phyloP scores from a whole-genome alignment of 2,113 vertebrate species.

The Himantopus leucocephalus region DNA sequence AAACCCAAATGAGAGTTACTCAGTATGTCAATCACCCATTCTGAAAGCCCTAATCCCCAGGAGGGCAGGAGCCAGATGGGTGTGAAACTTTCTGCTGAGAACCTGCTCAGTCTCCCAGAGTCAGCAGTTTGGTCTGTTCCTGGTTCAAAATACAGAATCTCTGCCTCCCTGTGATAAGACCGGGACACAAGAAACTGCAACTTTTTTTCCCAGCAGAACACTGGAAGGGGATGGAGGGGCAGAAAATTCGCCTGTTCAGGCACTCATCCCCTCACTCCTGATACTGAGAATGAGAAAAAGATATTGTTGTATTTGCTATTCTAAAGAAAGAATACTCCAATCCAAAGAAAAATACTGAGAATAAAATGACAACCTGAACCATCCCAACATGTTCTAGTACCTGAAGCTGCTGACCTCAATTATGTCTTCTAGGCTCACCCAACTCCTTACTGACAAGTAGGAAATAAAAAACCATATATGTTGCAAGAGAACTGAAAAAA shows the following conservation, averaged over 20 bases:
- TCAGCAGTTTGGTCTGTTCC: background rate
- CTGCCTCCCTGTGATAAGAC: background rate
- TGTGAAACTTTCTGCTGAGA: background rate
- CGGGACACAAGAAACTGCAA: background rate
- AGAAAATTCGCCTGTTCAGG: background rate
- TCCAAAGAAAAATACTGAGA: background rate
- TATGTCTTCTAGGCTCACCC: background rate
- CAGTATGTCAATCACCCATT: background rate
- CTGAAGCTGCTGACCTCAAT: background rate
- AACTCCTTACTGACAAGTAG: background rate
- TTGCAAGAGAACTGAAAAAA: background rate
- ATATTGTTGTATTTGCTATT: background rate
- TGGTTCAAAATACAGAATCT: background rate
- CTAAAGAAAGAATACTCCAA: background rate
- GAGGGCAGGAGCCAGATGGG: background rate
- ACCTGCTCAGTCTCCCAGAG: background rate
- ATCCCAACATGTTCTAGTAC: background rate
- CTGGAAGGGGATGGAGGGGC: background rate
- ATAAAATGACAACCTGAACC: background rate
- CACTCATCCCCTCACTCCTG: background rate
- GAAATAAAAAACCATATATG: background rate
- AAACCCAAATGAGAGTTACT: background rate
- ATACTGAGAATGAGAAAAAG: background rate
- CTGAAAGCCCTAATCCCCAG: background rate
- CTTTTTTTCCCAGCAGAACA: background rate